A percentile compares a stretch with the other conserved stretches of the same genome.
Conservation (phyloP, 2,113 vertebrate genomes). For the Ceyx melanurus region DNA sequence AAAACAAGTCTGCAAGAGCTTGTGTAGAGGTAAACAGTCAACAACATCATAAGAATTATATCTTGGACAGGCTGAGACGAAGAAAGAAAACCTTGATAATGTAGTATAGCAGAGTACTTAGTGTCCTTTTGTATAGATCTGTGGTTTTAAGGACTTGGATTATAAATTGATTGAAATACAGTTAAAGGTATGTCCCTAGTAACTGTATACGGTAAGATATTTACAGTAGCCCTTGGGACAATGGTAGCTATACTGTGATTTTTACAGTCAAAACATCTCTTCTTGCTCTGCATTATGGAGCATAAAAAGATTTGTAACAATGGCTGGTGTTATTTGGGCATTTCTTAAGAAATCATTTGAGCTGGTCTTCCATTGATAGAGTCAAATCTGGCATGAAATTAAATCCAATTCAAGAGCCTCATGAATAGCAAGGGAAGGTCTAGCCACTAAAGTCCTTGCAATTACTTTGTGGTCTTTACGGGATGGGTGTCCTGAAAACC, state of each 20-base stretch:
- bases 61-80: background rate
- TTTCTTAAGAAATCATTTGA: conserved; percentile 58
- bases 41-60: background rate
- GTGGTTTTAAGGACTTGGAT: background rate
- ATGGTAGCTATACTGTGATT: background rate
- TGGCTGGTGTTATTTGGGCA: conserved; percentile 1
- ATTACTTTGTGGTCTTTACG: conserved; percentile 58
- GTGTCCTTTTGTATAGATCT: background rate
- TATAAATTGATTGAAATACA: background rate
- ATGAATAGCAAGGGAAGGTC: conserved; percentile 64
- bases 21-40: background rate
- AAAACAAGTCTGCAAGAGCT: background rate
- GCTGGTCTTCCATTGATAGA: conserved; percentile 48
- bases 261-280: conserved; percentile 20
- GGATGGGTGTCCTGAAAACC: conserved; percentile 39
- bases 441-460: conserved; percentile 38
- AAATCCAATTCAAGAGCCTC: conserved; percentile 33
- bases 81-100: background rate
- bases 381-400: conserved; percentile 57
- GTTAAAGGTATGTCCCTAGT: background rate
- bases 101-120: background rate
- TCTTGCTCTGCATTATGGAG: conserved; percentile 31
- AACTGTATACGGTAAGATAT: background rate
- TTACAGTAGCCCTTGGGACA: background rate
- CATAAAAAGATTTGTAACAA: conserved; percentile 43